Base-by-base conservation (phyloP, 1,140 invertebrate species). In the Rhynchophorus ferrugineus region DNA sequence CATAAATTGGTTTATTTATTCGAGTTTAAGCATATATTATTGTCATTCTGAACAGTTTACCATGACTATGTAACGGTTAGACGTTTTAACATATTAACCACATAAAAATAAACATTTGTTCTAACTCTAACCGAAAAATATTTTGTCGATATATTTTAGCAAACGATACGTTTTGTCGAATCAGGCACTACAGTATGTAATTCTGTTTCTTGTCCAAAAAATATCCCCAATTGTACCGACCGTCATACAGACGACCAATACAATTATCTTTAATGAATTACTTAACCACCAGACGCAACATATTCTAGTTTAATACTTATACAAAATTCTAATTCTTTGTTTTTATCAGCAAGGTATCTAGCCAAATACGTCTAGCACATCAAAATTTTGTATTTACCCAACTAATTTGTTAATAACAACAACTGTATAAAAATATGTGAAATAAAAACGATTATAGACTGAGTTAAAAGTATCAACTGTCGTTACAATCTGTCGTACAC, bases 161-260 rank as follows among this genome's bases (percentile, higher is more conserved):
- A 48, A 57, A 52, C 53, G 60, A 62, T 62, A 62, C 60, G 60
- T 62, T 39, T 60, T 58, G 44, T 53, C 17, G 43, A 54, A 44
- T 62, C 56, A 62, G 58, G 60, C 60, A 60, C 60, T 60, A 60
- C 58, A 62, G 59, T 55, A 56, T 56, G 38, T 35, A 29, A 38
- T 51, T 51, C 38, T 57, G 41, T 19, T 46, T 42, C 18, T 29
- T 29, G 24, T 29, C 11, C 24, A 29, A 29, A n/a, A 29, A 33
- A 33, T 44, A 36, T 39, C 47, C 29, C 46, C 44, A 42, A 22
- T 41, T 36, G 22, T 38, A 11, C 11, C 11, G 24, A 6, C 24
- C 24, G n/a, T n/a, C n/a, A n/a, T n/a, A n/a, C n/a, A n/a, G n/a
- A n/a, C n/a, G n/a, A n/a, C n/a, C n/a, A n/a, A n/a, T n/a, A n/a